Conservation (phyloP, 1,140 invertebrate species). For the Brachionus paranguensis region DNA sequence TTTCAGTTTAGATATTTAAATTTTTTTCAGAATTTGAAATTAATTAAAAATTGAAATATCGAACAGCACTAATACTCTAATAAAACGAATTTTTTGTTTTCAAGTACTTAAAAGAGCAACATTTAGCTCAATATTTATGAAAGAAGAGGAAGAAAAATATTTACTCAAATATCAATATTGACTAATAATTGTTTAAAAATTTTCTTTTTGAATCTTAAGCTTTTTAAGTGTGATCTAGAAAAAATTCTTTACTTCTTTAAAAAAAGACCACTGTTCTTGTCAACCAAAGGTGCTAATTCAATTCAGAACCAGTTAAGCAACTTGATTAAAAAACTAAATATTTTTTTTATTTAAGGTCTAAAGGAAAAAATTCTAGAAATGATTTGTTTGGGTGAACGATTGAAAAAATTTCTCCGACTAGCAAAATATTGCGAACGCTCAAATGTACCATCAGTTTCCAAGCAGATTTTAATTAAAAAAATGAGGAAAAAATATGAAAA, state of each 20-base stretch:
- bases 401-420: not conserved
- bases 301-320: too few relatives aligned
- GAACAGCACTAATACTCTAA: too few relatives aligned
- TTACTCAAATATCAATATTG: not conserved
- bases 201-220: too few relatives aligned
- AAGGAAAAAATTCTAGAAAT: constrained; percentile 17
- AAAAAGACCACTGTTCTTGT: too few relatives aligned
- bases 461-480: constrained; percentile 43
- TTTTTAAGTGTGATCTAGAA: too few relatives aligned
- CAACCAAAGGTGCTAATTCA: too few relatives aligned
- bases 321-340: not conserved
- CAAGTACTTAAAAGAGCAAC: not conserved
- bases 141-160: not conserved
- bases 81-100: not conserved
- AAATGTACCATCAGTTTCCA: not conserved
- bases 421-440: not conserved
- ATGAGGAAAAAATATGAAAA: constrained; percentile 3
- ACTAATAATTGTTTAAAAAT: too few relatives aligned
- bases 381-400: not conserved
- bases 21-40: too few relatives aligned
- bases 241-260: too few relatives aligned
- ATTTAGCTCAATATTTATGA: not conserved
- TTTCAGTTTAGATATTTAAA: too few relatives aligned
- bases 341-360: not conserved
- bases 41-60: too few relatives aligned